Conservation (phyloP, 2,888 invertebrate genomes). For the Pristionchus mayeri region DNA sequence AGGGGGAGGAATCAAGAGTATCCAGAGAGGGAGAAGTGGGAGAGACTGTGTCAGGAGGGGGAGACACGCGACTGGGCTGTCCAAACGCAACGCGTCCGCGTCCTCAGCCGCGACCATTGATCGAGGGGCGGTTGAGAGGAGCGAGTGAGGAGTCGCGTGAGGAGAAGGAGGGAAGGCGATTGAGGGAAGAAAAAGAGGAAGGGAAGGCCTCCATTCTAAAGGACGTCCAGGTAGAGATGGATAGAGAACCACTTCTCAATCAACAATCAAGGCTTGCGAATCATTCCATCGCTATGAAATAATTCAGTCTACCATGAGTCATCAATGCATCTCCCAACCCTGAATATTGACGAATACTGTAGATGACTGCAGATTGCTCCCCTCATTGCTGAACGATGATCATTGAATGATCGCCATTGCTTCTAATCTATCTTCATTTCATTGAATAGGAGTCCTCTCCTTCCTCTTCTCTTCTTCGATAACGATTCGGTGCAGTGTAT, state of each 20-base stretch:
- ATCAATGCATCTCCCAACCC: background rate
- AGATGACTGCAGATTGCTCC: too few species aligned
- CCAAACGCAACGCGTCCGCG: too few species aligned
- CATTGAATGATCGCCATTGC: too few species aligned
- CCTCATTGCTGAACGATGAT: too few species aligned
- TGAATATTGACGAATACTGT: background rate
- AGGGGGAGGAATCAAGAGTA: background rate
- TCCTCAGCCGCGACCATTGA: background rate
- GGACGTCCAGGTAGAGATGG: conserved; percentile 24
- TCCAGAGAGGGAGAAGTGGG: background rate
- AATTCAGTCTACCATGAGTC: background rate
- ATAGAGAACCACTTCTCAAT: background rate
- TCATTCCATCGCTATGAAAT: background rate
- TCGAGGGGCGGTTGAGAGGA: conserved; percentile 31
- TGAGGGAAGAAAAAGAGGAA: conserved; percentile 23
- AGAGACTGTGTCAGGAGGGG: background rate
- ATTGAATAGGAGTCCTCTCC: background rate
- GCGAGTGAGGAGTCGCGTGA: conserved; percentile 37
- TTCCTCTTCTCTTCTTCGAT: conserved; percentile 17
- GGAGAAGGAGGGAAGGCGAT: conserved; percentile 9
- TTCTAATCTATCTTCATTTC: background rate
- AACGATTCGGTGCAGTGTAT: conserved; percentile 14
- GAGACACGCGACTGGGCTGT: background rate
- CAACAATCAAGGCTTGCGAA: background rate
- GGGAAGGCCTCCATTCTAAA: conserved; percentile 21